Base-by-base conservation (phyloP, 2,888 invertebrate genomes). In the Clitarchus hookeri region DNA sequence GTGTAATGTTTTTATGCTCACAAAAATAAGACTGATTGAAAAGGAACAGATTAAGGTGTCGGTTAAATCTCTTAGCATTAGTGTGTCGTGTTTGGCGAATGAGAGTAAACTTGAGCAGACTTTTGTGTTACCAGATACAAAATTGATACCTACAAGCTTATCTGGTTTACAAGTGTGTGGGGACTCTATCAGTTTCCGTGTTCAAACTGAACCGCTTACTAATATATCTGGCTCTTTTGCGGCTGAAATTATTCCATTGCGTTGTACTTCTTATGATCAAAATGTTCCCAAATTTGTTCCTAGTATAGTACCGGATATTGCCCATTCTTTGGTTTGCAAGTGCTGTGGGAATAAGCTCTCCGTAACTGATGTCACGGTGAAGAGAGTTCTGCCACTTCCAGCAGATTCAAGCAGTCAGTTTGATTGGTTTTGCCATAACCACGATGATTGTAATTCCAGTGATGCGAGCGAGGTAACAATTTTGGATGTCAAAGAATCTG, bases 381-480 rank as follows among this genome's bases (percentile, higher is more conserved):
- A 92, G 84, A 92, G 95, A 88, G 91, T 95, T 89, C 90, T 95
- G 87, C 94, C 95, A 86, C 90, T 95, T 85, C 95, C 95, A 0
- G 93, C 94, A 0, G 92, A 92, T 25, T 93, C 93, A 90, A 91
- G 93, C 86, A 94, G 94, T 89, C 92, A 93, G 90, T 92, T 93
- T 0, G 95, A 95, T 88, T 95, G 94, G 94, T 95, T 95, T 90
- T 95, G 95, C 89, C 95, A 95, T 88, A 92, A 92, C 0, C 90
- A 90, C 83, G 92, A 92, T 83, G 90, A 90, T 44, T 89, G 90
- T 83, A 86, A 88, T 2, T 87, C 88, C 78, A 87, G 88, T 27
- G 86, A 65, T n/a, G 65, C 16, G 2, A n/a, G 65, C n/a, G 65
- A 65, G 8, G 65, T 88, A 44, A 84, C 88, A 65, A 89, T 87